Base-by-base conservation (phyloP, 2,113 vertebrate genomes). In the Trogon surrucura region DNA sequence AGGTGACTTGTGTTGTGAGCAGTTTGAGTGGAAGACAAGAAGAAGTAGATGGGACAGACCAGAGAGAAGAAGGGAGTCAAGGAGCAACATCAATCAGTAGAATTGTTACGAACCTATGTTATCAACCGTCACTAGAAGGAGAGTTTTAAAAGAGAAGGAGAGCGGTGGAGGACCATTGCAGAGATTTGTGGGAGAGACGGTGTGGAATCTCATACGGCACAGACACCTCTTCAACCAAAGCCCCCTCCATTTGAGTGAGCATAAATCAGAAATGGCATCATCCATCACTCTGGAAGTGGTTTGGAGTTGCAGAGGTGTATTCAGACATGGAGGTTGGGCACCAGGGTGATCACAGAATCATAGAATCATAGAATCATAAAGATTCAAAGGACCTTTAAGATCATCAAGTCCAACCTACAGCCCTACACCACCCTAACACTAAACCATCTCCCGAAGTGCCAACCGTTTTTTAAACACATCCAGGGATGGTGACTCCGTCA, bases 221-320 rank as follows among this genome's bases (percentile, higher is more conserved):
- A 32, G 56, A n/a, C 26, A 44, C 6, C 13, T 73, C 41, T 89
- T 62, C 61, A 65, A 27, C 11, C 38, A 83, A 73, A 69, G 9
- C 20, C 9, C 14, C 16, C 38, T 75, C 71, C 32, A 6, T 70
- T 86, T 83, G 65, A 50, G 53, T 22, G 32, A 79, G 29, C 6
- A 41, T 75, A 72, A 91, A 79, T 44, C 29, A 6, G 4, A 29
- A 66, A 29, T 11, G 16, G 11, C 13, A 6, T 58, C 8, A 1
- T 44, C 78, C 23, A 25, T 21, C 1, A 0, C 3, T 0, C 20
- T 50, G 34, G 26, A 45, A 6, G 2, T 17, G 16, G 14, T 54
- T 47, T 73, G 56, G 61, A 56, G 61, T 6, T 71, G 11, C 60
- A 57, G 47, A 70, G 44, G 10, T 34, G 4, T 69, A 41, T 58